phyloP scores from a whole-genome alignment of 2,797 vertebrate genomes.

The Luscinia luscinia region DNA sequence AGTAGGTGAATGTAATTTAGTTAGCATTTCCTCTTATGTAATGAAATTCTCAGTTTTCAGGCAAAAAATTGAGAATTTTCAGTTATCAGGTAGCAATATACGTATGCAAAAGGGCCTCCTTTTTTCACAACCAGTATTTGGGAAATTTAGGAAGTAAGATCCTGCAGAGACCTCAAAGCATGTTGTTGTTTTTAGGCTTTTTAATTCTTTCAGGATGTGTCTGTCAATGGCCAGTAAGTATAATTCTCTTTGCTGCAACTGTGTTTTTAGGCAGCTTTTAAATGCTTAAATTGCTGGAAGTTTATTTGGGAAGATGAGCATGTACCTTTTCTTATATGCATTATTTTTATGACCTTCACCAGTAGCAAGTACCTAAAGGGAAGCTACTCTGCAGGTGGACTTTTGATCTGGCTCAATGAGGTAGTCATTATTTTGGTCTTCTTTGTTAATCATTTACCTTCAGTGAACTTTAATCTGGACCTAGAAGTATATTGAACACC shows the following conservation, averaged over 20 bases:
- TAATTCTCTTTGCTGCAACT: neutral
- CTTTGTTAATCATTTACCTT: neutral
- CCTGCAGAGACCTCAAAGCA: neutral
- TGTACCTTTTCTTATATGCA: neutral
- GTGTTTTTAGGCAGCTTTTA: neutral
- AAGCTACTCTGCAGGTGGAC: neutral
- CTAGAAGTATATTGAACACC: neutral
- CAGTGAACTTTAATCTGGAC: neutral
- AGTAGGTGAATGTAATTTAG: neutral
- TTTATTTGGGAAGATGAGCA: neutral
- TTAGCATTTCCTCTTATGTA: accelerated
- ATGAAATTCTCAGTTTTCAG: neutral
- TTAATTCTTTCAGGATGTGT: neutral
- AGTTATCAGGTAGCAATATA: neutral
- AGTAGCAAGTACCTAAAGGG: neutral
- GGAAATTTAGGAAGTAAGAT: neutral
- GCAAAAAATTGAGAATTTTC: neutral
- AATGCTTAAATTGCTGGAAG: neutral
- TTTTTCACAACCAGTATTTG: neutral
- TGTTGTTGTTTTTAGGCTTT: neutral
- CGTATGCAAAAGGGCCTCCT: neutral
- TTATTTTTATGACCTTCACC: neutral
- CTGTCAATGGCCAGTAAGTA: neutral
- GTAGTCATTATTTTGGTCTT: neutral
- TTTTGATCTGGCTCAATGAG: neutral